Base-by-base conservation (phyloP, 2,113 vertebrate genomes). In the Amblyopsis rosae region DNA sequence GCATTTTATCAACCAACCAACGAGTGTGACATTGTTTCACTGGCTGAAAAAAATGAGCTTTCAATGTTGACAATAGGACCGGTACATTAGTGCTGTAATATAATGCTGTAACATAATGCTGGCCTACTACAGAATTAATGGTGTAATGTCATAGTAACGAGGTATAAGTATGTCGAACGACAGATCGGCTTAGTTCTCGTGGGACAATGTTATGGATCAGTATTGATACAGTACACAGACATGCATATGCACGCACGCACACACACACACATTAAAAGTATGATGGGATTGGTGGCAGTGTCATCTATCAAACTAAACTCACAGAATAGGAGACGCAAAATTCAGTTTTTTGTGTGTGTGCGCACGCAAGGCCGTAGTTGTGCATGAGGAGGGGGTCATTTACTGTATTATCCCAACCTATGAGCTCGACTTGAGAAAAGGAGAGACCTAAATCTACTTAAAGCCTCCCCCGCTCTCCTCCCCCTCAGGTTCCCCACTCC, bases 401-500 rank as follows among this genome's bases (percentile, higher is more conserved):
- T 16, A 66, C 46, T 65, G 64, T 26, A 69, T 86, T 89, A 90
- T 87, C 81, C 73, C 49, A 65, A 72, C 46, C 63, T 73, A 70
- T 79, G 70, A 76, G 75, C 59, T 55, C 1, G 74, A 88, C 79
- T 84, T 79, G 76, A 62, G 80, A 80, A 79, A 9, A 75, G 57
- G 69, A 70, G 69, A 35, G 70, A 64, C 69, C 78, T 72, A 77
- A 89, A 89, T 85, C 72, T 80, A 88, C 79, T 76, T 79, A 80
- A 67, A 58, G 69, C 60, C 64, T 55, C 49, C 62, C 61, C 62
- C 64, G 62, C 17, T 6, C 53, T 70, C 8, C 6, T 60, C 35
- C 59, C 58, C 48, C 49, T 53, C 51, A 26, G 26, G 26, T 67
- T 16, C 65, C 62, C 64, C 64, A 62, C 35, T 60, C 16, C 46